Conservation (phyloP, 2,888 invertebrate genomes). For the Girardia tigrina region DNA sequence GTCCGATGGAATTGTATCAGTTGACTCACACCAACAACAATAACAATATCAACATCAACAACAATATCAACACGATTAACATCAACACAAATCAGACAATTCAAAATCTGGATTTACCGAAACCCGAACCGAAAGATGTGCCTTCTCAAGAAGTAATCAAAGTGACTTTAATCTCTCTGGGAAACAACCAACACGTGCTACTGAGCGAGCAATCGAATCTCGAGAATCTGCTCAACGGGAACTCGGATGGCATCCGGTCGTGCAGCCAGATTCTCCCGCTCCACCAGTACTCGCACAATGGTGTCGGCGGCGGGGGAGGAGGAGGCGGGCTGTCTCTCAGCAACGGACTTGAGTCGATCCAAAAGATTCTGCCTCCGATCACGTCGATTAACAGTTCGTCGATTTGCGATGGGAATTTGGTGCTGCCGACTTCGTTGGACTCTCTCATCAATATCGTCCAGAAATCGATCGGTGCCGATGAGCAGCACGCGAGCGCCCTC, state of each 20-base stretch:
- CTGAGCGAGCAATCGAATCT: background rate
- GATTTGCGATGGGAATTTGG: constrained; percentile 17
- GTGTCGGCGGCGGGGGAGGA: no score
- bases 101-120: constrained; percentile 6
- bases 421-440: background rate
- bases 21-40: background rate
- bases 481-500: background rate
- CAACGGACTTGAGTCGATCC: background rate
- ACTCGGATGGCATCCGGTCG: background rate
- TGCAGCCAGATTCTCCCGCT: constrained; percentile 5
- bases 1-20: constrained; percentile 8
- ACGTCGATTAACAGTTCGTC: background rate
- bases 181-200: background rate
- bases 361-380: background rate
- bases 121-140: constrained; percentile 2
- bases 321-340: no score
- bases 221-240: background rate
- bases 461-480: background rate
- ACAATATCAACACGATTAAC: no score
- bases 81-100: no score
- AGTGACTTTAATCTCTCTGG: constrained; percentile 23
- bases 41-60: no score
- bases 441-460: background rate
- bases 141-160: constrained; percentile 14
- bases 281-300: background rate